phyloP scores from a whole-genome alignment of 2,888 invertebrate genomes.

The Brassicogethes aeneus region DNA sequence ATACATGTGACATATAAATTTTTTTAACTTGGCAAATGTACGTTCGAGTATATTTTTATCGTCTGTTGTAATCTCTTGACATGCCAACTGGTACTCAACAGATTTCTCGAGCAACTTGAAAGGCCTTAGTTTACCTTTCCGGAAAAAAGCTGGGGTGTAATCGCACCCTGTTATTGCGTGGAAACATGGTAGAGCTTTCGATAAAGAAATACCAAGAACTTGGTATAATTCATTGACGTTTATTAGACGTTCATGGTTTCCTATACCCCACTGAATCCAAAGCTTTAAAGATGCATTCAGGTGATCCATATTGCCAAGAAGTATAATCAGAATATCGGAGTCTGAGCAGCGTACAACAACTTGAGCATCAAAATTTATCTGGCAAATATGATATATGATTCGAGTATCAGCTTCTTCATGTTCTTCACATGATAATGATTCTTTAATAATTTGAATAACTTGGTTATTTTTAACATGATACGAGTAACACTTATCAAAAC shows the following conservation, averaged over 20 bases:
- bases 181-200: constrained; percentile 13
- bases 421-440: constrained; percentile 11
- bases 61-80: constrained; percentile 4
- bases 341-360: constrained; percentile 17
- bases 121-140: constrained; percentile 16
- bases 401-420: constrained; percentile 14
- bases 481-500: constrained; percentile 19
- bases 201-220: constrained; percentile 10
- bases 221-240: constrained; percentile 13
- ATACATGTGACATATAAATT: constrained; percentile 17
- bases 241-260: constrained; percentile 17
- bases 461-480: constrained; percentile 19
- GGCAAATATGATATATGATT: constrained; percentile 15
- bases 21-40: constrained; percentile 11
- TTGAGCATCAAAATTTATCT: constrained; percentile 14
- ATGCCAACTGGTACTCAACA: constrained; percentile 11
- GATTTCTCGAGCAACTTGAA: constrained; percentile 13
- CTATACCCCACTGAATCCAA: constrained; percentile 16
- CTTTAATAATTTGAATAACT: constrained; percentile 7
- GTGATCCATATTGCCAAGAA: constrained; percentile 18
- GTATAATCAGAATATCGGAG: constrained; percentile 17
- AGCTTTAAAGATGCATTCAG: constrained; percentile 15
- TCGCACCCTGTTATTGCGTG: constrained; percentile 16
- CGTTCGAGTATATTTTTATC: constrained; percentile 5
- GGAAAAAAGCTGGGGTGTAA: constrained; percentile 16